These are phyloP conservation scores for Atherinomorus stipes DNA, from an alignment of 2,113 vertebrate species.

Conservation along the genomic window DNA sequence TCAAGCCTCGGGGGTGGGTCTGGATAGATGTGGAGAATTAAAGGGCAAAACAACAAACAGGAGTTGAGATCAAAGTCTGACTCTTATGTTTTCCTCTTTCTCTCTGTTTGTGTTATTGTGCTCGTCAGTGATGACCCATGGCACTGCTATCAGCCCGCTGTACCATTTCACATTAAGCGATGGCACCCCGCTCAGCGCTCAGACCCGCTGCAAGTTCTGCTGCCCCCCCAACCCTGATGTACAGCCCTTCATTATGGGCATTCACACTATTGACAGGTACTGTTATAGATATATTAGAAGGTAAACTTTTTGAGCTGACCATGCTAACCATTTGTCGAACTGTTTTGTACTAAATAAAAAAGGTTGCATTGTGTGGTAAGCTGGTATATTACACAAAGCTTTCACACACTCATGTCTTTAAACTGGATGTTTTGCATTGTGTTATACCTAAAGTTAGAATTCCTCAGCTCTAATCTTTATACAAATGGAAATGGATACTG, in stretches of 20 bases:
- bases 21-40: too few relatives aligned
- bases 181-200: conserved; percentile 92
- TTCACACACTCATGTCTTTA: too few relatives aligned
- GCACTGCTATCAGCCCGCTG: conserved; percentile 94
- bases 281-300: background rate
- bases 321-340: too few relatives aligned
- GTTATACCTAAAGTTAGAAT: too few relatives aligned
- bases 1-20: background rate
- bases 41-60: too few relatives aligned
- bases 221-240: conserved; percentile 92
- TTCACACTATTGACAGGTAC: conserved; percentile 98
- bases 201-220: conserved; percentile 98
- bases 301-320: too few relatives aligned
- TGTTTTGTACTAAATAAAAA: too few relatives aligned
- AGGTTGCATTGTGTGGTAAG: too few relatives aligned
- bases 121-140: conserved; percentile 92
- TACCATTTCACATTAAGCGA: conserved; percentile 95
- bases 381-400: too few relatives aligned
- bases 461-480: too few relatives aligned
- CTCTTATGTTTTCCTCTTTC: background rate
- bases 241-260: conserved; percentile 98
- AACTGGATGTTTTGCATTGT: too few relatives aligned
- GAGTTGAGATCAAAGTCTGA: conserved; percentile 1
- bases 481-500: too few relatives aligned
- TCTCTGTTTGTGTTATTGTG: conserved; percentile 4